Conservation (phyloP, 2,113 vertebrate species). For the Thoracochromis brauschi region DNA sequence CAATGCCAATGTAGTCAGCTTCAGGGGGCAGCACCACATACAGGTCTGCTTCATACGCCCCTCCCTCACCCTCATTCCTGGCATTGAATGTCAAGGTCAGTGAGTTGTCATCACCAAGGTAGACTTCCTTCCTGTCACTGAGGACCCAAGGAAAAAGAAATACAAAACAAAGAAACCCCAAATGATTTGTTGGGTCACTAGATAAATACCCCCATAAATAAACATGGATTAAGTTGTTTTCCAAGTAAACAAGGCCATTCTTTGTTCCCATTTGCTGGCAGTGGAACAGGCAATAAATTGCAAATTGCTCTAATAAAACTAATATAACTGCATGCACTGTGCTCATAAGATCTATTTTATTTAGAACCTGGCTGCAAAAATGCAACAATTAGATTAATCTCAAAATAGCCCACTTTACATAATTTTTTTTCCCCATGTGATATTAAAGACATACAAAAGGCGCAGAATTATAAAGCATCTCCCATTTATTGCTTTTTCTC, state of each 20-base stretch:
- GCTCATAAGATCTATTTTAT: not conserved
- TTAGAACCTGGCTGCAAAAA: not conserved
- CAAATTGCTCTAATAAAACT: not conserved
- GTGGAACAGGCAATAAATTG: not conserved
- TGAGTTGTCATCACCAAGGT: constrained; percentile 82
- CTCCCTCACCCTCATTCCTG: constrained; percentile 82
- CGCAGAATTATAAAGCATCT: constrained; percentile 15
- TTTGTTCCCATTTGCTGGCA: not conserved
- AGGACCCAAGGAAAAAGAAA: not conserved
- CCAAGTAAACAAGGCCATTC: not conserved
- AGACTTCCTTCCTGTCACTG: constrained; percentile 80
- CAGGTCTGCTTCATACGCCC: constrained; percentile 87
- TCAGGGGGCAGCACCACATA: constrained; percentile 80
- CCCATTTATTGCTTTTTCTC: constrained; percentile 12
- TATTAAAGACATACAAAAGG: constrained; percentile 37
- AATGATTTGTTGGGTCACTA: not conserved
- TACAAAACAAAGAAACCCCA: not conserved
- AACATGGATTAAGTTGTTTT: not conserved
- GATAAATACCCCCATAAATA: not conserved
- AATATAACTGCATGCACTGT: not conserved
- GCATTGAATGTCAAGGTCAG: constrained; percentile 83
- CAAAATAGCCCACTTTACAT: not conserved
- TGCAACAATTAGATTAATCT: not conserved
- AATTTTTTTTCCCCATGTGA: constrained; percentile 13
- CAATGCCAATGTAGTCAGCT: constrained; percentile 84